These are phyloP conservation scores for Biston stratarius DNA, from an alignment of 2,888 invertebrate species.

Conservation along the genomic window DNA sequence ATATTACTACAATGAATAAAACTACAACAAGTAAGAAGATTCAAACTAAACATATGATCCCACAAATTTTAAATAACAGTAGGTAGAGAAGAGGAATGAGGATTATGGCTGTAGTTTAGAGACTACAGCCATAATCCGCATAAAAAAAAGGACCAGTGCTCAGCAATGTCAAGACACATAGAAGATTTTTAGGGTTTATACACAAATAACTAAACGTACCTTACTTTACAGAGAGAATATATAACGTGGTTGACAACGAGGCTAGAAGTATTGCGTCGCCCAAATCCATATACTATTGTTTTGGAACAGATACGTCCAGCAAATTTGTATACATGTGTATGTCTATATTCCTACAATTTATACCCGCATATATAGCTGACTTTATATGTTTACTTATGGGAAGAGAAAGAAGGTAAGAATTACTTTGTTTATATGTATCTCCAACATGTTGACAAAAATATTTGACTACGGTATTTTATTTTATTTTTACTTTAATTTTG, in stretches of 20 bases:
- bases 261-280: not conserved
- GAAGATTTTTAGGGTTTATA: not conserved
- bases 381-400: constrained; percentile 16
- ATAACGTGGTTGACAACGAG: not conserved
- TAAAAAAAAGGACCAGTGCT: too few species aligned
- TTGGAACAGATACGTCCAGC: not conserved
- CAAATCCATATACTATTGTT: constrained; percentile 7
- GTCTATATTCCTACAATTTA: constrained; percentile 41
- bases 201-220: not conserved
- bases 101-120: too few species aligned
- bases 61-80: too few species aligned
- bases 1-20: too few species aligned
- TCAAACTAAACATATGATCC: too few species aligned
- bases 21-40: too few species aligned
- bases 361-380: constrained; percentile 44
- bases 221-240: constrained; percentile 1
- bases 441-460: not conserved
- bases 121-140: too few species aligned
- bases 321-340: constrained; percentile 29
- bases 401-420: constrained; percentile 16
- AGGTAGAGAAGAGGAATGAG: too few species aligned
- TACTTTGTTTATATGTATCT: not conserved
- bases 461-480: too few species aligned
- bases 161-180: too few species aligned
- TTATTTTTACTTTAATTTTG: too few species aligned